phyloP scores from a whole-genome alignment of 1,140 invertebrate species.

The Drosophila watanabei region DNA sequence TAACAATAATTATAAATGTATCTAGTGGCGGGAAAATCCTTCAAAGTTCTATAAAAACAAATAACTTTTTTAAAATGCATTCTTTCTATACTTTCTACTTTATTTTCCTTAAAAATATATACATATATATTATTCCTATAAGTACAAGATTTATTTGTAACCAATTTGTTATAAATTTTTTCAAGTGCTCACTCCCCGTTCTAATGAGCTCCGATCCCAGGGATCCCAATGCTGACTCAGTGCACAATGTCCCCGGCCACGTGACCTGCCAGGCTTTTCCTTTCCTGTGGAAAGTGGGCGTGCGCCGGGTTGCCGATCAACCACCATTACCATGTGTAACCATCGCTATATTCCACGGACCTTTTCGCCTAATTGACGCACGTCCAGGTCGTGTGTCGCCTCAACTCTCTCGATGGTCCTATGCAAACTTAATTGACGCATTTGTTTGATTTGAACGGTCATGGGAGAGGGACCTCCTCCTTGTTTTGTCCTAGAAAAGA shows the following conservation, averaged over 20 bases:
- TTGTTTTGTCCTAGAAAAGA: conserved; percentile 44
- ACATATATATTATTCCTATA: not conserved
- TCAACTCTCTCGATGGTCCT: conserved; percentile 25
- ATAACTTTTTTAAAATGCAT: too few species aligned
- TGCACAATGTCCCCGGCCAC: conserved; percentile 62
- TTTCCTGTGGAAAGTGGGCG: conserved; percentile 34
- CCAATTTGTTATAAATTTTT: conserved; percentile 6
- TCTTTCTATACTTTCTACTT: not conserved
- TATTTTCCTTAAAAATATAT: accelerated
- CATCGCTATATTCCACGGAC: conserved; percentile 11
- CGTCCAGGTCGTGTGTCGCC: conserved; percentile 73
- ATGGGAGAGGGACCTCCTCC: conserved; percentile 34
- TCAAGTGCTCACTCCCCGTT: conserved; percentile 11
- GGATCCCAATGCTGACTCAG: conserved; percentile 56
- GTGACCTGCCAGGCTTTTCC: conserved; percentile 53
- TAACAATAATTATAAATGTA: too few species aligned
- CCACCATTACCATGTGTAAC: conserved; percentile 26
- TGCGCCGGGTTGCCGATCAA: conserved; percentile 40
- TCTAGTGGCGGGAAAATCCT: too few species aligned
- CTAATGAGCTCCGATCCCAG: conserved; percentile 67
- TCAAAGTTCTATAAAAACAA: too few species aligned
- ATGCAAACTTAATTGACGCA: conserved; percentile 76
- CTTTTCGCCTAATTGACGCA: conserved; percentile 73
- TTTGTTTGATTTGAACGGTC: conserved; percentile 68
- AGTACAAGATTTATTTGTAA: not conserved